Conservation (phyloP, 2,113 vertebrate species). For the Heptranchias perlo region DNA sequence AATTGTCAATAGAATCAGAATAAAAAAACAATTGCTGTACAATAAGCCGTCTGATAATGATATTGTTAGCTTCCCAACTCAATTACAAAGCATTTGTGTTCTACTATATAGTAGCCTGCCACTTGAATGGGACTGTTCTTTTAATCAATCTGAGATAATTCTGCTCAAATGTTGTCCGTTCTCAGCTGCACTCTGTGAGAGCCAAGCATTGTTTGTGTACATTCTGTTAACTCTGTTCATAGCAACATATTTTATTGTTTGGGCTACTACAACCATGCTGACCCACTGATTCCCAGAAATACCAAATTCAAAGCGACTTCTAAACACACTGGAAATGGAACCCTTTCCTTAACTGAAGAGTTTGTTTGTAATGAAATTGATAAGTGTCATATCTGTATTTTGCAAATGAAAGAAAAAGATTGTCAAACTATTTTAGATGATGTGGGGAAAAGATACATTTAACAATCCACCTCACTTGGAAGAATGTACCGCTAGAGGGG, state of each 20-base stretch:
- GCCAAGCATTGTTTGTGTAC: neutral
- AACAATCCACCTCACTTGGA: neutral
- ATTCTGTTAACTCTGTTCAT: neutral
- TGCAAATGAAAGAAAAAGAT: neutral
- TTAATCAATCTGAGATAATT: neutral
- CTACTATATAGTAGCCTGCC: neutral
- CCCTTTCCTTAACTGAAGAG: neutral
- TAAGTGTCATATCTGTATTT: neutral
- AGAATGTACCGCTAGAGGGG: neutral
- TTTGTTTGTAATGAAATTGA: neutral
- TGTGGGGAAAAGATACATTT: neutral
- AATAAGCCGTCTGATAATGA: neutral
- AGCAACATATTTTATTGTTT: neutral
- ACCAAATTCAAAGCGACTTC: neutral
- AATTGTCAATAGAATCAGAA: neutral
- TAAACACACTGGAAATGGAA: neutral
- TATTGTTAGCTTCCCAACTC: neutral
- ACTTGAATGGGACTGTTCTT: conserved; percentile 11
- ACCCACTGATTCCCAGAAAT: neutral
- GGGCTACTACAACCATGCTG: too few relatives aligned
- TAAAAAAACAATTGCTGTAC: neutral
- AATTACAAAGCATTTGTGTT: conserved; percentile 15
- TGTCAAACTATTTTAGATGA: neutral
- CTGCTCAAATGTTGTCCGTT: neutral
- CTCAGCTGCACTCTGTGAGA: neutral